These are phyloP conservation scores for Ennomos fuscantarius DNA, from an alignment of 2,888 invertebrate genomes.

Conservation along the genomic window DNA sequence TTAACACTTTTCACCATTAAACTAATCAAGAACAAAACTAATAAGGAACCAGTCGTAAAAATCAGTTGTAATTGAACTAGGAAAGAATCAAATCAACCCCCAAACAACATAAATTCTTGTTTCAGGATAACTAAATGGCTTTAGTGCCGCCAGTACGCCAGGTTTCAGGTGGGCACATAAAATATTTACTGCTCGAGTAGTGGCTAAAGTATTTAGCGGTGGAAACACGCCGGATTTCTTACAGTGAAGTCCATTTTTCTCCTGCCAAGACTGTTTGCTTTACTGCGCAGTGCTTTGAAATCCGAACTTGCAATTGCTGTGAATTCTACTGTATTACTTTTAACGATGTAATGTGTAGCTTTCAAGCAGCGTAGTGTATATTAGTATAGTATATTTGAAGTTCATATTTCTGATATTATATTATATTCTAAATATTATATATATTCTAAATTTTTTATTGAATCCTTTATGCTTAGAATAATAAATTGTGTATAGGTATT, in stretches of 20 bases:
- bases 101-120: conserved; percentile 50
- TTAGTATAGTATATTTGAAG: too few species aligned
- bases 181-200: conserved; percentile 64
- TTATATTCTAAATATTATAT: too few species aligned
- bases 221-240: conserved; percentile 55
- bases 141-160: conserved; percentile 50
- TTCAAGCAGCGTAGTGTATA: too few species aligned
- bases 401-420: too few species aligned
- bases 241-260: conserved; percentile 51
- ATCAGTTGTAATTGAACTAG: conserved; percentile 42
- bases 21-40: conserved; percentile 43
- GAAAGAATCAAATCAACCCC: conserved; percentile 47
- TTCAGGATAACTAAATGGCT: conserved; percentile 48
- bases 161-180: conserved; percentile 60
- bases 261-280: conserved; percentile 47
- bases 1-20: conserved; percentile 31
- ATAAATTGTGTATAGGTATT: too few species aligned
- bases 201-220: conserved; percentile 62
- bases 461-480: too few species aligned
- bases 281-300: conserved; percentile 47
- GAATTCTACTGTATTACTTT: too few species aligned
- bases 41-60: conserved; percentile 39
- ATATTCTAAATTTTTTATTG: too few species aligned
- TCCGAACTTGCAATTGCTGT: conserved; percentile 37
- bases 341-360: too few species aligned